Base-by-base conservation (phyloP, 1,140 invertebrate species). In the Teleogryllus occipitalis region DNA sequence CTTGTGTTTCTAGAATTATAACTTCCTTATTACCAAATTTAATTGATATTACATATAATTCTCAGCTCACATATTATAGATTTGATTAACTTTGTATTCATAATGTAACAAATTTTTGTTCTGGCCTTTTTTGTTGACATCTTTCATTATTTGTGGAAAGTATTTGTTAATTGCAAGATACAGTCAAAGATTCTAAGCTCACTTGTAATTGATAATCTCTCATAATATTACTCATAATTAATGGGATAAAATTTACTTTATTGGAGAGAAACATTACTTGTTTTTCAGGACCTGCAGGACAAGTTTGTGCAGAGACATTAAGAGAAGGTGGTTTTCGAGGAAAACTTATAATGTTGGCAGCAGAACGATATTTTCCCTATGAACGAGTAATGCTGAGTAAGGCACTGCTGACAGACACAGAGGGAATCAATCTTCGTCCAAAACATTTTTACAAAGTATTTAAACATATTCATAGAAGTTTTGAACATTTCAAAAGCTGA, bases 301-400 rank as follows among this genome's bases (percentile, higher is more conserved):
- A 92, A 18, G 90, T 90, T 10, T 97, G 95, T 86, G 95, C 91
- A 0, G 96, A 98, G 87, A 94, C 93, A 8, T 87, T 98, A 5
- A 89, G 96, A 72, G 94, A 97, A 87, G 93, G 97, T 87, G 93
- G 94, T 48, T 98, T 93, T 84, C 90, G 88, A 18, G 97, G 97
- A 2, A 88, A 90, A 27, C 90, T 98, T 27, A 87, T 94, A 21
- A 86, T 98, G 81, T 86, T 97, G 7, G 92, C 91, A 76, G 92
- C 92, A 84, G 97, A 98, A 85, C 86, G 90, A 4, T 87, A 88
- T 83, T 83, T 94, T 18, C 97, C 97, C 3, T 98, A 98, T 85
- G 97, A 98, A 85, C 89, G 95, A 80, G 90, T 96, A 14, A 97
- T 97, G 87, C 87, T 98, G 7, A 96, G 94, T 80, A 98, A 98